Evolutionary conservation across 2,797 vertebrate genomes (phyloP), one percentile per base, ranked within the genome.

Genomic region (Apodemus agrarius): DNA sequence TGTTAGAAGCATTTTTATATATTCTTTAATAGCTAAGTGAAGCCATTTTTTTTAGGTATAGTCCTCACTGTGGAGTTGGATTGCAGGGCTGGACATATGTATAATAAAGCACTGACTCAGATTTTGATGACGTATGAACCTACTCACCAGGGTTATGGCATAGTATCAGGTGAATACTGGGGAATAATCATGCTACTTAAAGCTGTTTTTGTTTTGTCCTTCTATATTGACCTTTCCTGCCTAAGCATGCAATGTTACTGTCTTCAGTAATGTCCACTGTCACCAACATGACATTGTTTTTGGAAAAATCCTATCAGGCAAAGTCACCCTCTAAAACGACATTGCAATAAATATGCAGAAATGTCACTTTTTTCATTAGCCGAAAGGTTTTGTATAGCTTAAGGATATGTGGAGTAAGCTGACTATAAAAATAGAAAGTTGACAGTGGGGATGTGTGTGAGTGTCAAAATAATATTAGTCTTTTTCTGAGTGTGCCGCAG

Each of bases 391-490:
- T 98, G 98, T 98, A 98, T 98, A 98, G 98, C 98, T 99, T 98
- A 98, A 98, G 98, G 98, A 98, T 98, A 98, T 98, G 98, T 98
- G 98, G 98, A 97, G 98, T 97, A 98, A 98, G 98, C 98, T 98
- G 98, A 98, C 98, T 98, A 98, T 99, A 99, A 99, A 99, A 99
- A 99, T 99, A 99, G 98, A 98, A 98, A 97, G 97, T 98, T 98
- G 98, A 99, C 98, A 98, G 98, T 98, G 96, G 98, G 98, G 98
- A 99, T 99, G 98, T 98, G 98, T 99, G 98, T 99, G 98, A 98
- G 98, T 99, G 98, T 99, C 98, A 99, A 98, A 99, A 99, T 99
- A 99, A 99, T 99, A 99, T 99, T 99, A 98, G 98, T 99, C 98
- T 98, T 99, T 99, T 99, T 98, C 98, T 98, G 98, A 98, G 98